These are phyloP conservation scores for Mesorhabditis sp. DNA, from an alignment of 2,888 invertebrate species.

Conservation along the genomic window DNA sequence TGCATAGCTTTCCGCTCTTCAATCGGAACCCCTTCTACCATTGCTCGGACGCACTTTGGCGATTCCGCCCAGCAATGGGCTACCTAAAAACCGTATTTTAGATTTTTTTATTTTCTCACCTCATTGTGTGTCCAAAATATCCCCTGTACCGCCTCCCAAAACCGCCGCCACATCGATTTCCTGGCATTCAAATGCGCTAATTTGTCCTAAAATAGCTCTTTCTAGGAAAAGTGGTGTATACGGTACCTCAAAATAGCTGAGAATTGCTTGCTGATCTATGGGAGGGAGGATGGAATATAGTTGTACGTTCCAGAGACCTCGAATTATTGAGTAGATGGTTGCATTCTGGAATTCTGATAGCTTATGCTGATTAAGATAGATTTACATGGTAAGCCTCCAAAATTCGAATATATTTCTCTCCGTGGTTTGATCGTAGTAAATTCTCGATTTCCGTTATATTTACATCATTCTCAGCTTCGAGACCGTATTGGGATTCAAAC, in stretches of 20 bases:
- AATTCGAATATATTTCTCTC: background rate
- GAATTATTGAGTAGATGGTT: slow-evolving; percentile 32
- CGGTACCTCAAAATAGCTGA: slow-evolving; percentile 26
- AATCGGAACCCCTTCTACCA: slow-evolving; percentile 27
- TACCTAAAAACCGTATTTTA: background rate
- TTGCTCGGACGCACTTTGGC: slow-evolving; percentile 27
- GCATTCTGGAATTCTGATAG: slow-evolving; percentile 27
- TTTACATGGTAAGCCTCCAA: slow-evolving; percentile 3
- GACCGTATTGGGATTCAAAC: background rate
- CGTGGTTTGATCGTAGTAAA: background rate
- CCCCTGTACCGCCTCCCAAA: slow-evolving; percentile 25
- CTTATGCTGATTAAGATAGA: background rate
- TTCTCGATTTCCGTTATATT: background rate
- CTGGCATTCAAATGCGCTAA: slow-evolving; percentile 19
- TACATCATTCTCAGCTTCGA: background rate
- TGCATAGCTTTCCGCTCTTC: slow-evolving; percentile 32
- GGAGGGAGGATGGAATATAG: slow-evolving; percentile 27
- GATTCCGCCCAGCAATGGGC: slow-evolving; percentile 27
- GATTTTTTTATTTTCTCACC: background rate
- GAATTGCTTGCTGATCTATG: slow-evolving; percentile 34
- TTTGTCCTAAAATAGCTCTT: background rate
- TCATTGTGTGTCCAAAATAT: background rate
- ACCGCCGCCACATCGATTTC: slow-evolving; percentile 31
- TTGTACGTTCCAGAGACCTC: slow-evolving; percentile 31
- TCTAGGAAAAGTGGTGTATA: no score